phyloP scores from a whole-genome alignment of 2,888 invertebrate genomes.

The Plebejus argus region DNA sequence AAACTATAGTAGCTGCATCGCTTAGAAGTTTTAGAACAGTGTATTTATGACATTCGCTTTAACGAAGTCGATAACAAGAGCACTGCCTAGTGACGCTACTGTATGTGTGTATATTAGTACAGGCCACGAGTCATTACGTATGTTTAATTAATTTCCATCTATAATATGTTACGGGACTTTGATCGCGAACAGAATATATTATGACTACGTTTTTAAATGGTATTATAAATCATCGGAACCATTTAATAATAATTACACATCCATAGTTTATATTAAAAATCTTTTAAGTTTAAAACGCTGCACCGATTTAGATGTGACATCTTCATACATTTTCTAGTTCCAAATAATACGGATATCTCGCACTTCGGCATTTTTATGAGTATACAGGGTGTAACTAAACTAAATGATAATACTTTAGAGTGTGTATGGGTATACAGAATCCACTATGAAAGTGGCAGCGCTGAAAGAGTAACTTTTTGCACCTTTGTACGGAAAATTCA shows the following conservation, averaged over 20 bases:
- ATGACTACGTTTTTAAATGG: neutral
- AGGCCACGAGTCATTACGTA: slow-evolving; percentile 15
- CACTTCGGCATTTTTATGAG: neutral
- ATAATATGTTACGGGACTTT: slow-evolving; percentile 6
- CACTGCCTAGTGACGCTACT: neutral
- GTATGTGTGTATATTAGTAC: neutral
- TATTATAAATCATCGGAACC: neutral
- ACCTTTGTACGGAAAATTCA: too few species aligned
- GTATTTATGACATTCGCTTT: neutral
- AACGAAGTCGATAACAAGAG: neutral
- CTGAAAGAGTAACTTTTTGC: too few species aligned
- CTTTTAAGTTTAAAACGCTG: too few species aligned
- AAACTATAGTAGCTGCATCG: too few species aligned
- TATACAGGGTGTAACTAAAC: too few species aligned
- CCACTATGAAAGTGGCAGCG: too few species aligned
- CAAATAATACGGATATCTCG: too few species aligned
- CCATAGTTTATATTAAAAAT: too few species aligned
- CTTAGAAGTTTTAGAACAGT: neutral
- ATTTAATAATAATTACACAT: neutral
- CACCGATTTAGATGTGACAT: too few species aligned
- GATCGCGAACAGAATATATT: neutral
- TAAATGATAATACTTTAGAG: too few species aligned
- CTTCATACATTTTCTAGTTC: too few species aligned
- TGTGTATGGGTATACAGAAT: too few species aligned
- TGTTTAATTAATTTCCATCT: slow-evolving; percentile 2